Conservation (phyloP, 92 coral and sea anemone genomes). For the Galaxea fascicularis region DNA sequence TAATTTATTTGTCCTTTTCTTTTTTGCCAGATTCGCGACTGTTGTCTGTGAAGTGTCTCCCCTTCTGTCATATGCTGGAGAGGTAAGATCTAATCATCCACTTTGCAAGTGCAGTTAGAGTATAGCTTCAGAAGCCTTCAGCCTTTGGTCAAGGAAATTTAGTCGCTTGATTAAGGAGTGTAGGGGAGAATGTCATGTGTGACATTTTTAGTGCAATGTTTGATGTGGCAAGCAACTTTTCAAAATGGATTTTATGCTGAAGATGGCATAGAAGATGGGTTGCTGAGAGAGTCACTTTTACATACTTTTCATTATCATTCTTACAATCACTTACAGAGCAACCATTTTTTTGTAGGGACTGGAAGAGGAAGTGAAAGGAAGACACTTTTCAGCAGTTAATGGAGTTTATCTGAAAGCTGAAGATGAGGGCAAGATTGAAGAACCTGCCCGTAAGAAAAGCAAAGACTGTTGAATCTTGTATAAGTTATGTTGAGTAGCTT, state of each 20-base stretch:
- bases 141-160: too few species aligned
- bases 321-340: too few species aligned
- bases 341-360: conserved; percentile 47
- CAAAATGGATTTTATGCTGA: too few species aligned
- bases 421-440: conserved; percentile 63
- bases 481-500: too few species aligned
- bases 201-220: not conserved
- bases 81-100: conserved; percentile 56
- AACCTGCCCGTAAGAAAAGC: conserved; percentile 69
- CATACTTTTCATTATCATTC: not conserved
- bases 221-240: too few species aligned
- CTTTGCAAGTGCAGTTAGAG: too few species aligned
- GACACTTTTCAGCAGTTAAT: conserved; percentile 55
- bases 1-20: not conserved
- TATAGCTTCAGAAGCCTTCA: too few species aligned
- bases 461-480: conserved; percentile 7
- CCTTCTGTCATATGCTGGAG: conserved; percentile 87
- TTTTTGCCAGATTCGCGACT: conserved; percentile 49
- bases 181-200: not conserved
- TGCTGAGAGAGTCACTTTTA: too few species aligned
- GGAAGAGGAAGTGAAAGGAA: conserved; percentile 72
- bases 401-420: conserved; percentile 52
- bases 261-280: too few species aligned
- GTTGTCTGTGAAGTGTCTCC: conserved; percentile 86
- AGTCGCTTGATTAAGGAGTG: not conserved